Evolutionary conservation across 2,888 invertebrate genomes (phyloP).

Genomic region (Eupithecia pulchellata): DNA sequence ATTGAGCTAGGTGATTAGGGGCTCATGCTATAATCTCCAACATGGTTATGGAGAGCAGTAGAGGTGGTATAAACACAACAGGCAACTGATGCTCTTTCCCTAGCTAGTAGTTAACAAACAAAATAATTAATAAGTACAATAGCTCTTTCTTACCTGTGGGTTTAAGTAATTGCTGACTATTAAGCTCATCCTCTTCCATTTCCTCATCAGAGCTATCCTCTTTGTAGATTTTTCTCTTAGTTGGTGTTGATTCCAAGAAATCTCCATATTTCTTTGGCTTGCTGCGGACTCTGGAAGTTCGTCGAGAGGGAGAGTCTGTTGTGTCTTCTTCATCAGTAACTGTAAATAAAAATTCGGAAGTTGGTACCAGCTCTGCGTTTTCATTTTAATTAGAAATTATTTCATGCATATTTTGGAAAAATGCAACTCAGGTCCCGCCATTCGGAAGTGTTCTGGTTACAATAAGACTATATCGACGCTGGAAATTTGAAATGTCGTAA

Average conservation of each 20-base stretch:
- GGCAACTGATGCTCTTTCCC: neutral
- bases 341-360: neutral
- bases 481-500: too few species aligned
- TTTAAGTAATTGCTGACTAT: conserved; percentile 61
- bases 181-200: conserved; percentile 45
- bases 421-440: neutral
- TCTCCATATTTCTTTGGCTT: conserved; percentile 76
- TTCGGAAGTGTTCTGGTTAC: neutral
- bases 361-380: neutral
- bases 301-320: conserved; percentile 59
- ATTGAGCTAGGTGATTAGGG: neutral
- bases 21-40: neutral
- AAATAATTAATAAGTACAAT: too few species aligned
- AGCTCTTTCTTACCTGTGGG: conserved; percentile 29
- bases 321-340: conserved; percentile 31
- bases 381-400: too few species aligned
- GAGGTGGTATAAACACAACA: too few species aligned
- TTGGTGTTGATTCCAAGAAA: conserved; percentile 61
- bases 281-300: conserved; percentile 62
- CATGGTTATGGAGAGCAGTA: too few species aligned
- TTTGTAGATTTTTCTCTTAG: conserved; percentile 52
- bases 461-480: too few species aligned
- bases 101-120: neutral
- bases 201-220: conserved; percentile 63
- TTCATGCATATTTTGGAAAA: neutral